These are phyloP conservation scores for Ormyrus labotus DNA, from an alignment of 2,888 invertebrate genomes.

Conservation along the genomic window DNA sequence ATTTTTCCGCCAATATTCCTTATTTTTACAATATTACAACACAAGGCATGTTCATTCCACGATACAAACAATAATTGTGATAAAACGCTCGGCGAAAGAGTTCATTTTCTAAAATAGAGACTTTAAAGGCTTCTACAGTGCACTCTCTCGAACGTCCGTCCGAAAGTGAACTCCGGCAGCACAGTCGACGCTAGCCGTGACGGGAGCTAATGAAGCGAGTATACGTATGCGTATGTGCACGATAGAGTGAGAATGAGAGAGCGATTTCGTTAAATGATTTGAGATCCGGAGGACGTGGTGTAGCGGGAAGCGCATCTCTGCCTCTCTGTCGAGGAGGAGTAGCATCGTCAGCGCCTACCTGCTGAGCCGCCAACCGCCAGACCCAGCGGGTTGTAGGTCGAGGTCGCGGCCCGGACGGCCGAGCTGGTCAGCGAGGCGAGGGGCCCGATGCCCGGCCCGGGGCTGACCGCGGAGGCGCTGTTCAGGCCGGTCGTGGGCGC, in stretches of 20 bases:
- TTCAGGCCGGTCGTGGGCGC: slow-evolving; percentile 64
- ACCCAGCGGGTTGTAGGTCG: slow-evolving; percentile 92
- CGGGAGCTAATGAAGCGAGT: slow-evolving; percentile 44
- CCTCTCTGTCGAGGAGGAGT: slow-evolving; percentile 56
- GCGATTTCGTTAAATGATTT: slow-evolving; percentile 40
- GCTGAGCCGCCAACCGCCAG: slow-evolving; percentile 87
- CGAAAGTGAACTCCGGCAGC: slow-evolving; percentile 3
- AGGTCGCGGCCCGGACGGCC: slow-evolving; percentile 73
- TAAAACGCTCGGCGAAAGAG: slow-evolving; percentile 37
- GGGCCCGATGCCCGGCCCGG: slow-evolving; percentile 74
- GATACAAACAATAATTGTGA: slow-evolving; percentile 49
- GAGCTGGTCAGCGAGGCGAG: slow-evolving; percentile 73
- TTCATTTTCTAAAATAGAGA: slow-evolving; percentile 30
- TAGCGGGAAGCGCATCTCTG: slow-evolving; percentile 75
- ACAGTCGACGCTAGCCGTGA: slow-evolving; percentile 27
- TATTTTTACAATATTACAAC: slow-evolving; percentile 54
- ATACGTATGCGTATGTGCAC: slow-evolving; percentile 32
- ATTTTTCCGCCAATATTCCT: slow-evolving; percentile 46
- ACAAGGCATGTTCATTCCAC: slow-evolving; percentile 38
- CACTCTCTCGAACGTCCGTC: slow-evolving; percentile 19
- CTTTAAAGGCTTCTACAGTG: slow-evolving; percentile 56
- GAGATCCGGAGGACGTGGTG: slow-evolving; percentile 67
- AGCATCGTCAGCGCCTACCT: slow-evolving; percentile 79
- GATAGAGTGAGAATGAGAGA: slow-evolving; percentile 52
- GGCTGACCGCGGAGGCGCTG: slow-evolving; percentile 75